A percentile compares a stretch with the other conserved stretches of the same genome.
phyloP scores from a whole-genome alignment of 1,140 invertebrate genomes.

The Adoxophyes honmai region DNA sequence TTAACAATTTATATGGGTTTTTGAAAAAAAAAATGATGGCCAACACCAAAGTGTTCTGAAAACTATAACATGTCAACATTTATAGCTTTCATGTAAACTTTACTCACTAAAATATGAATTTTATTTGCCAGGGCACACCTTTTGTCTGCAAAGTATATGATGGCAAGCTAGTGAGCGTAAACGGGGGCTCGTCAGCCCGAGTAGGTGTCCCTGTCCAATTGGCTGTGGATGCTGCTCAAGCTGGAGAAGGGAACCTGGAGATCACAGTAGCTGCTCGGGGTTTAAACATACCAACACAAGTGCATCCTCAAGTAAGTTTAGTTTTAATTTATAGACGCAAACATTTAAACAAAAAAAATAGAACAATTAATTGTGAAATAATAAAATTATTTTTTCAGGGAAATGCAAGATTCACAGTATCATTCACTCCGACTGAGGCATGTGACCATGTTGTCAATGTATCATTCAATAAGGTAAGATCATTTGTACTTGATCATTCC shows the following conservation, averaged over 20 bases:
- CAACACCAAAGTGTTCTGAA: no score
- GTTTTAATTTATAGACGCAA: no score
- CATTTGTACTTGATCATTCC: not conserved
- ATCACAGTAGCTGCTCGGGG: slow-evolving; percentile 96
- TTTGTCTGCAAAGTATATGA: slow-evolving; percentile 96
- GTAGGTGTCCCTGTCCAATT: slow-evolving; percentile 94
- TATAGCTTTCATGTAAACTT: no score
- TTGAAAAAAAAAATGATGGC: no score
- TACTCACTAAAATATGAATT: no score
- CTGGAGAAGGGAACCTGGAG: slow-evolving; percentile 98
- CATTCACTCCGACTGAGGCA: slow-evolving; percentile 95
- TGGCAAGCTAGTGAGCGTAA: slow-evolving; percentile 91
- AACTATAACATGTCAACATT: no score
- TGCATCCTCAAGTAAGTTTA: slow-evolving; percentile 95
- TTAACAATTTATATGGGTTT: no score
- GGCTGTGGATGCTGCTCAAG: slow-evolving; percentile 96
- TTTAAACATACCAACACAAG: slow-evolving; percentile 97
- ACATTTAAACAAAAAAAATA: no score
- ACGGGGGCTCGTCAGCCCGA: slow-evolving; percentile 85
- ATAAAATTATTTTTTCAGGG: slow-evolving; percentile 59
- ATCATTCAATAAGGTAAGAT: slow-evolving; percentile 95
- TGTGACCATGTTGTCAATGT: slow-evolving; percentile 97
- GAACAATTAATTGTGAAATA: not conserved
- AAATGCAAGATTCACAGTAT: slow-evolving; percentile 92
- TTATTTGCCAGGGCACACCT: slow-evolving; percentile 86